phyloP scores from a whole-genome alignment of 2,113 vertebrate species.

The Alligator mississippiensis region DNA sequence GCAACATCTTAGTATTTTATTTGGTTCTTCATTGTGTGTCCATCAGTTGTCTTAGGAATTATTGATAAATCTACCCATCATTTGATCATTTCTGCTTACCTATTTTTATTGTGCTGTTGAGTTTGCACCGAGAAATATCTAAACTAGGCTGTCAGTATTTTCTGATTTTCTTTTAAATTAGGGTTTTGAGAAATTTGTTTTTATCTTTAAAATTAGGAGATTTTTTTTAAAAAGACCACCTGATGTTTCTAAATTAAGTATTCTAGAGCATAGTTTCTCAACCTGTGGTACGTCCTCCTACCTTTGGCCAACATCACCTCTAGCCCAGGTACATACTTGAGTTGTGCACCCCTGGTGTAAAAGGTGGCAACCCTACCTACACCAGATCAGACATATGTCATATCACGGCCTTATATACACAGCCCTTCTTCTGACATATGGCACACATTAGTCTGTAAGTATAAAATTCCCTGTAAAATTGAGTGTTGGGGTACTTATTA shows the following conservation, averaged over 20 bases:
- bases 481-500: too few species aligned
- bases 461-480: too few species aligned
- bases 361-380: too few species aligned
- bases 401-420: too few species aligned
- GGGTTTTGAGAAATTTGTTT: background rate
- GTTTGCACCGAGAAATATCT: background rate
- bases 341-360: too few species aligned
- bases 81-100: background rate
- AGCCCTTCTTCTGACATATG: too few species aligned
- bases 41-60: background rate
- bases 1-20: rapidly evolving
- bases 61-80: background rate
- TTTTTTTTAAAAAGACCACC: background rate
- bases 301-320: too few species aligned
- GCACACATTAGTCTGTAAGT: too few species aligned
- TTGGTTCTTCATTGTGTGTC: background rate
- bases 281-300: too few species aligned
- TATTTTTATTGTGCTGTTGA: background rate
- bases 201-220: background rate
- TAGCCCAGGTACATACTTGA: too few species aligned
- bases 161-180: background rate
- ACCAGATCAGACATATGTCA: too few species aligned
- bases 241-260: conserved; percentile 10
- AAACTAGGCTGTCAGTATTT: rapidly evolving
- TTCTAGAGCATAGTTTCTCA: too few species aligned